Percentiles rank a stretch among this genome's conserved stretches.
These are phyloP conservation scores for Lordiphosa mommai DNA, from an alignment of 1,140 invertebrate species.

Conservation along the genomic window DNA sequence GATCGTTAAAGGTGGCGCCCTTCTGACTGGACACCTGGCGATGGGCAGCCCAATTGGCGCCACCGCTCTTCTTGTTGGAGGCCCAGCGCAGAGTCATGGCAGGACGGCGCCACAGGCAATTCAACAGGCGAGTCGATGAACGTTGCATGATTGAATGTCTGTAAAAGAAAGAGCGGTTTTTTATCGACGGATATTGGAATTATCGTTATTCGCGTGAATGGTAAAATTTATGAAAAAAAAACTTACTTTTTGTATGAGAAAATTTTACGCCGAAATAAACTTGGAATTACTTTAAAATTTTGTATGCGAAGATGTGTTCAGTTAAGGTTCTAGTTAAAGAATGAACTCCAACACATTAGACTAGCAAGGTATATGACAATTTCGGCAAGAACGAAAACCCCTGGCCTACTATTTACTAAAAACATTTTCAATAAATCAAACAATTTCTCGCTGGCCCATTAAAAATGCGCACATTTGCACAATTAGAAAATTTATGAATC, in stretches of 20 bases:
- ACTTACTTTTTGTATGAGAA: neutral
- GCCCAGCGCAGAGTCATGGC: neutral
- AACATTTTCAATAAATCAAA: slow-evolving; percentile 50
- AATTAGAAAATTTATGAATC: slow-evolving; percentile 66
- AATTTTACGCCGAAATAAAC: neutral
- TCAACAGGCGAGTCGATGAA: neutral
- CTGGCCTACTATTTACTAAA: neutral
- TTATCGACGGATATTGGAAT: too few species aligned
- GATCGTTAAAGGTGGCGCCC: neutral
- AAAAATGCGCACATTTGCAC: slow-evolving; percentile 47
- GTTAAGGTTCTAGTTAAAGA: neutral
- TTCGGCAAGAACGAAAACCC: neutral
- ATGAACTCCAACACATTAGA: neutral
- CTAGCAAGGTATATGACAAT: neutral
- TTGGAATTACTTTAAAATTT: neutral
- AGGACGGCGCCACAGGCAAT: neutral
- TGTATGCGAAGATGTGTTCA: slow-evolving; percentile 1
- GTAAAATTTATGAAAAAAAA: neutral
- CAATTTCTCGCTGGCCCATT: too few species aligned
- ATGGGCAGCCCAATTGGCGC: neutral
- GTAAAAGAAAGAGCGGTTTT: neutral
- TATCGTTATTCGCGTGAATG: too few species aligned
- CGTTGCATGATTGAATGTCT: neutral
- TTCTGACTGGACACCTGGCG: neutral
- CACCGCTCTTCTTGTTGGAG: neutral